Percentiles rank a stretch among this genome's conserved stretches.
phyloP scores from a whole-genome alignment of 92 coral and sea anemone genomes.

The Scolanthus callimorphus region DNA sequence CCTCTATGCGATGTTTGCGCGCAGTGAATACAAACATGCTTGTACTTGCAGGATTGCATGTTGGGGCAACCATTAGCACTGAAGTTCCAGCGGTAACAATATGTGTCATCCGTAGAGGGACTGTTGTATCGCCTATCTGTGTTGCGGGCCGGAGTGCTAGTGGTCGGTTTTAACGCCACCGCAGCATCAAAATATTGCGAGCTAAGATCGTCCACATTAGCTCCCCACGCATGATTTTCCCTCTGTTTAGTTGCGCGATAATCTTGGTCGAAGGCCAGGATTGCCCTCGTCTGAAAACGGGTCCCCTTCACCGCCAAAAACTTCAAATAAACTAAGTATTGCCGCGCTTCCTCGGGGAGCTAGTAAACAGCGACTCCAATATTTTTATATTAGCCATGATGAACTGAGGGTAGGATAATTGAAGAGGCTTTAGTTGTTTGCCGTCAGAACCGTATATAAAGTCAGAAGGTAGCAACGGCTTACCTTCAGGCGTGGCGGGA shows the following conservation, averaged over 20 bases:
- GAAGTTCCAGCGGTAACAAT: slow-evolving; percentile 4
- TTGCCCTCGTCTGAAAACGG: slow-evolving; percentile 15
- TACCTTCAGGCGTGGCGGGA: slow-evolving; percentile 10
- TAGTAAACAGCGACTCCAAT: slow-evolving; percentile 1
- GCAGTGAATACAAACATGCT: slow-evolving; percentile 6
- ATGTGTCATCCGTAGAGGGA: neutral
- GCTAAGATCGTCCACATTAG: slow-evolving; percentile 15
- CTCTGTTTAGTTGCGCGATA: slow-evolving; percentile 8
- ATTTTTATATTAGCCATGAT: slow-evolving; percentile 15
- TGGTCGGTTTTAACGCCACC: slow-evolving; percentile 3
- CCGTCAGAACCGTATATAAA: slow-evolving; percentile 9
- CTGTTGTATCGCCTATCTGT: neutral
- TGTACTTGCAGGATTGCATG: slow-evolving; percentile 5
- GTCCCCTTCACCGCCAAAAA: slow-evolving; percentile 19
- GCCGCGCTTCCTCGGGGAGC: slow-evolving; percentile 3
- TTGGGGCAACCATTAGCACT: slow-evolving; percentile 20
- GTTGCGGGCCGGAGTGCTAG: neutral
- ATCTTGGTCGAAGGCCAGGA: slow-evolving; percentile 22
- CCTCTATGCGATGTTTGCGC: neutral
- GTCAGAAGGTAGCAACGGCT: slow-evolving; percentile 10
- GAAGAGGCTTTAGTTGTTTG: slow-evolving; percentile 5
- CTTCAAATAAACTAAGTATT: slow-evolving; percentile 1
- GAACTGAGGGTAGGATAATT: slow-evolving; percentile 5
- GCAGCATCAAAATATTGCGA: slow-evolving; percentile 25
- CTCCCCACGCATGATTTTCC: slow-evolving; percentile 10